A percentile compares a stretch with the other conserved stretches of the same genome.
phyloP scores from a whole-genome alignment of 2,888 invertebrate genomes.

The Megaustenia siamemsis region DNA sequence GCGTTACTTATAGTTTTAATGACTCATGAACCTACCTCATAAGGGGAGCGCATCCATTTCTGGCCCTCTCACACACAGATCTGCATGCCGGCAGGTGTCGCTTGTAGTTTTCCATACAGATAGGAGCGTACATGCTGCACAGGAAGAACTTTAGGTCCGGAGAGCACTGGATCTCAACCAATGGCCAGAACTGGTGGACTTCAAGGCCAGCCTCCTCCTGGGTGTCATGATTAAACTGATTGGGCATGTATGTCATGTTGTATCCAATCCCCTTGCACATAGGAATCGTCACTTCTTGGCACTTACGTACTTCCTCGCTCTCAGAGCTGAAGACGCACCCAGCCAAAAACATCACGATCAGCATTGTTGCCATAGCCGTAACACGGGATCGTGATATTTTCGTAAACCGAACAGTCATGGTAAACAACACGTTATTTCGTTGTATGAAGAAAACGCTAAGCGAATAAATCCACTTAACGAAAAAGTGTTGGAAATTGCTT shows the following conservation, averaged over 20 bases:
- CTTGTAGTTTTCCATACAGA: slow-evolving; percentile 95
- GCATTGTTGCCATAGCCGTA: not conserved
- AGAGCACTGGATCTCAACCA: slow-evolving; percentile 98
- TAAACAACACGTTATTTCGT: not conserved
- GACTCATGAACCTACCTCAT: slow-evolving; percentile 86
- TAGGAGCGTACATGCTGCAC: slow-evolving; percentile 98
- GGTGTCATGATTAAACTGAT: slow-evolving; percentile 96
- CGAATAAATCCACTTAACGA: not conserved
- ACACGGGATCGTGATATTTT: not conserved
- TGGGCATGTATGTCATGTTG: slow-evolving; percentile 97
- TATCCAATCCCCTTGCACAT: slow-evolving; percentile 98
- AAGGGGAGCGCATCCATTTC: slow-evolving; percentile 94
- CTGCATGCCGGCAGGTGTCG: slow-evolving; percentile 92
- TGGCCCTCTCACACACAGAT: slow-evolving; percentile 92
- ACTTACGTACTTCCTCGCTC: slow-evolving; percentile 80
- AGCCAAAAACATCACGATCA: not conserved
- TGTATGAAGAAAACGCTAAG: not conserved
- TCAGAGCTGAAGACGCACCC: not conserved
- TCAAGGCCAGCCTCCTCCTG: slow-evolving; percentile 97
- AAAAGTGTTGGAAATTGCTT: not conserved
- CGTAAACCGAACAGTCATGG: not conserved
- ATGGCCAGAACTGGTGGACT: slow-evolving; percentile 96
- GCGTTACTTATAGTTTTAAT: no score
- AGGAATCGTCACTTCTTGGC: slow-evolving; percentile 98
- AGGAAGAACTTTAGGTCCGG: slow-evolving; percentile 97